Conservation (phyloP, 1,140 invertebrate genomes). For the Teleogryllus occipitalis region DNA sequence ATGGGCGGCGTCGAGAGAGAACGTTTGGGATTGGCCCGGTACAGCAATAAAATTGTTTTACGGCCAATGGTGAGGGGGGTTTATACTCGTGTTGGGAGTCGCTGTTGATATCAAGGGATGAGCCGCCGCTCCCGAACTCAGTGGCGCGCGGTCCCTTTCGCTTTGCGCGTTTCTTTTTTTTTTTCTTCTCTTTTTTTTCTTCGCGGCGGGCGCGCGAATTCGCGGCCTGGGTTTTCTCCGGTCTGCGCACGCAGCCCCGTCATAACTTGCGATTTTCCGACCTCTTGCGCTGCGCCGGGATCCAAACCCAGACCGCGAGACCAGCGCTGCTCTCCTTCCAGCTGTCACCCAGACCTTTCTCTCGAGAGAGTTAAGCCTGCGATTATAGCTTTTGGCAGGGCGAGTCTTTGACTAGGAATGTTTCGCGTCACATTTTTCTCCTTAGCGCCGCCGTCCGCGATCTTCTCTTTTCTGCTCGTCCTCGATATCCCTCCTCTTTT, state of each 20-base stretch:
- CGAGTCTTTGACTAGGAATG: background rate
- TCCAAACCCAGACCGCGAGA: background rate
- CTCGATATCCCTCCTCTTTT: background rate
- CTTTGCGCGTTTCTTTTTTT: background rate
- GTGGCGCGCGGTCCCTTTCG: background rate
- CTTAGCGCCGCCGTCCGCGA: background rate
- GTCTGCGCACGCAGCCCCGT: background rate
- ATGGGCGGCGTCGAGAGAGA: background rate
- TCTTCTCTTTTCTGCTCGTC: background rate
- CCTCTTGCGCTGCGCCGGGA: background rate
- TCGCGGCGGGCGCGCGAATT: background rate
- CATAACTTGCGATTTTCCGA: background rate
- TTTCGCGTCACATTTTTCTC: background rate
- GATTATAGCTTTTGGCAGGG: background rate
- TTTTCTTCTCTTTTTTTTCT: background rate
- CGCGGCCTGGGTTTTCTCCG: too few relatives aligned
- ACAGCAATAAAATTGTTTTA: slow-evolving; percentile 2
- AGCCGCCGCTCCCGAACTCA: background rate
- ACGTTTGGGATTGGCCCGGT: background rate
- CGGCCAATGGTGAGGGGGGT: background rate
- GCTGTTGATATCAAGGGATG: background rate
- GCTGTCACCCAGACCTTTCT: background rate
- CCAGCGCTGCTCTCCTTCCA: background rate
- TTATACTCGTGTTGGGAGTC: background rate
- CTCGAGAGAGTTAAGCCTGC: background rate